Conservation (phyloP, 2,888 invertebrate species). For the Cristatella mucedo region DNA sequence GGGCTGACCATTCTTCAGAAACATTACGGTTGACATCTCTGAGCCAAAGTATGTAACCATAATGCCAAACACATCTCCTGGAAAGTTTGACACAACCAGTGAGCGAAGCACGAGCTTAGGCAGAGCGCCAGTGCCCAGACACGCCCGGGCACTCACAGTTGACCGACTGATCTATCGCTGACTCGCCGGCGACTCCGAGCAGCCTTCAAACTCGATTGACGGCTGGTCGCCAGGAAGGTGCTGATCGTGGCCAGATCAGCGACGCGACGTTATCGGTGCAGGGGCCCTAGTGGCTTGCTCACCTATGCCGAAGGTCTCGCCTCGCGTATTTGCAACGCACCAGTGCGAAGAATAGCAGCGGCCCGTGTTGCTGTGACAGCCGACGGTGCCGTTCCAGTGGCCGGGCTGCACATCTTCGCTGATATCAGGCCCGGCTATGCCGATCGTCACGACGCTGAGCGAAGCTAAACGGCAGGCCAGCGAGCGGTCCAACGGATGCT, state of each 20-base stretch:
- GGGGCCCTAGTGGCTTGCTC: no score
- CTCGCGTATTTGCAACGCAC: slow-evolving; percentile 22
- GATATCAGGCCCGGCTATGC: slow-evolving; percentile 30
- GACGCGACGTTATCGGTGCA: no score
- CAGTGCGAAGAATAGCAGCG: slow-evolving; percentile 25
- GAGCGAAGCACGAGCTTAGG: no score
- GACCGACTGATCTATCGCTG: no score
- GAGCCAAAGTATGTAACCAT: slow-evolving; percentile 29
- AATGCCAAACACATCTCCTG: slow-evolving; percentile 30
- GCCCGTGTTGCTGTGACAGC: slow-evolving; percentile 28
- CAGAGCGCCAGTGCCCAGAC: no score
- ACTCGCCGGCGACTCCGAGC: background rate
- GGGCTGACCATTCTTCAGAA: slow-evolving; percentile 27
- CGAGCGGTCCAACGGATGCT: no score
- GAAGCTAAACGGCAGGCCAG: slow-evolving; percentile 17
- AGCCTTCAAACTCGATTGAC: background rate
- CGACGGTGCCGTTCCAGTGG: slow-evolving; percentile 29
- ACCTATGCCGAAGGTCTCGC: slow-evolving; percentile 26
- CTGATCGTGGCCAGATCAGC: no score
- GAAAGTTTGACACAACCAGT: slow-evolving; percentile 9
- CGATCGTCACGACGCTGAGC: slow-evolving; percentile 25
- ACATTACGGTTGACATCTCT: slow-evolving; percentile 26
- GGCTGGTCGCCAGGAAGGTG: background rate
- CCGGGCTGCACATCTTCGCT: slow-evolving; percentile 28
- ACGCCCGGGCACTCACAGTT: no score